Percentiles rank a stretch among this genome's conserved stretches.
phyloP scores from a whole-genome alignment of 2,113 vertebrate genomes.

The Clinocottus analis region DNA sequence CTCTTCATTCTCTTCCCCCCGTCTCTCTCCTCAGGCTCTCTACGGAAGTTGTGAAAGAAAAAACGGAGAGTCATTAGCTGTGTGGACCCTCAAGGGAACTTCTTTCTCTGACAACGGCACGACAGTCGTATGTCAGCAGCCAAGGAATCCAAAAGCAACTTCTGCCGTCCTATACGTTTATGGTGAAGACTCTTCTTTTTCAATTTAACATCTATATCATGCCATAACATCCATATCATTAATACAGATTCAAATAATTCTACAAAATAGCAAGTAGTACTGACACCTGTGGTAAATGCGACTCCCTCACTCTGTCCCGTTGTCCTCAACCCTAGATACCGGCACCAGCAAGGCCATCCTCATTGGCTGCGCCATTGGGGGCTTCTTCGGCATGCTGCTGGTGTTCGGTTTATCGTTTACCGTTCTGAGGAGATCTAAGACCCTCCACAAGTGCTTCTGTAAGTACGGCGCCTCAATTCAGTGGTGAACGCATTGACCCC shows the following conservation, averaged over 20 bases:
- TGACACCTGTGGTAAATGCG: background rate
- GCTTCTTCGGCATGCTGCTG: slow-evolving; percentile 73
- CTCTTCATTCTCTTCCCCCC: background rate
- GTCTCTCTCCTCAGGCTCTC: slow-evolving; percentile 58
- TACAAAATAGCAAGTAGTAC: background rate
- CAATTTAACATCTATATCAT: background rate
- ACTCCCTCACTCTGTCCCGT: background rate
- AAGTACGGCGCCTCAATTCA: slow-evolving; percentile 38
- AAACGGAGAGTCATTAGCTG: slow-evolving; percentile 42
- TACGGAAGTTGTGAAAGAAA: slow-evolving; percentile 65
- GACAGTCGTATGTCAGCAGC: slow-evolving; percentile 62
- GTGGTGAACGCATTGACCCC: fast-evolving
- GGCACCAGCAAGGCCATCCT: slow-evolving; percentile 50
- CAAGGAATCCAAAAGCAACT: background rate
- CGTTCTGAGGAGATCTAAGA: slow-evolving; percentile 69
- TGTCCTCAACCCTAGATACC: slow-evolving; percentile 48
- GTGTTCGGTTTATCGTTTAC: slow-evolving; percentile 54
- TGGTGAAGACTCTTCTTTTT: slow-evolving; percentile 38
- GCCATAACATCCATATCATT: background rate
- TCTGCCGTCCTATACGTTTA: slow-evolving; percentile 54
- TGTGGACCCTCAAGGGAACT: slow-evolving; percentile 72
- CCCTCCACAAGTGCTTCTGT: slow-evolving; percentile 74
- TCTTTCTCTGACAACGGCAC: slow-evolving; percentile 65
- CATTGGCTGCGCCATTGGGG: slow-evolving; percentile 77
- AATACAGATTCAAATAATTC: background rate